Evolutionary conservation across 2,888 invertebrate genomes (phyloP).

Genomic region (Dastarcus helophoroides): DNA sequence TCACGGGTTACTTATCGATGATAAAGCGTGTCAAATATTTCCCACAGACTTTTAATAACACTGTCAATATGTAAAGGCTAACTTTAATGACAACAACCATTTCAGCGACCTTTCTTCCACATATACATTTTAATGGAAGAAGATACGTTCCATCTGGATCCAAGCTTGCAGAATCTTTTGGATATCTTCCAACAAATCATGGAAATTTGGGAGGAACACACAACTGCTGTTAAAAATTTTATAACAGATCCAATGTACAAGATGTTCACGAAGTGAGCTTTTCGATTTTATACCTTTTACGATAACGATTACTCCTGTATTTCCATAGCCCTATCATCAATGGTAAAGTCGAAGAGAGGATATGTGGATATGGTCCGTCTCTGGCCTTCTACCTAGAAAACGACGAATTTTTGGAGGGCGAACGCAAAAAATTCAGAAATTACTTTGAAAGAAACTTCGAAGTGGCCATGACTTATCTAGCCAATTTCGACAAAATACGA

Average conservation of each 20-base stretch:
- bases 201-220: constrained; percentile 54
- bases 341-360: constrained; percentile 66
- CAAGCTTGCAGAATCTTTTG: constrained; percentile 48
- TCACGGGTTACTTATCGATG: too few species aligned
- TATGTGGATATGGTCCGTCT: constrained; percentile 62
- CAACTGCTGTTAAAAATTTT: constrained; percentile 56
- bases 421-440: constrained; percentile 42
- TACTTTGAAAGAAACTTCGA: constrained; percentile 50
- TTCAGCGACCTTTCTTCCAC: constrained; percentile 51
- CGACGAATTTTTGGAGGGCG: constrained; percentile 48
- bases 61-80: neutral
- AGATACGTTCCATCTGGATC: constrained; percentile 41
- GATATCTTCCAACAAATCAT: constrained; percentile 50
- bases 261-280: constrained; percentile 57
- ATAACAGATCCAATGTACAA: constrained; percentile 58
- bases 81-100: too few species aligned
- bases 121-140: constrained; percentile 42
- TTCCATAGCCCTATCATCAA: constrained; percentile 62
- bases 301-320: constrained; percentile 4
- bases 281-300: constrained; percentile 4
- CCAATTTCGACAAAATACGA: constrained; percentile 53
- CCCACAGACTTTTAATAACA: neutral
- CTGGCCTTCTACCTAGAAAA: constrained; percentile 57
- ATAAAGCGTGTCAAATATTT: neutral
- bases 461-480: constrained; percentile 49